phyloP scores from a whole-genome alignment of 2,113 vertebrate genomes.

The Callionymus lyra region DNA sequence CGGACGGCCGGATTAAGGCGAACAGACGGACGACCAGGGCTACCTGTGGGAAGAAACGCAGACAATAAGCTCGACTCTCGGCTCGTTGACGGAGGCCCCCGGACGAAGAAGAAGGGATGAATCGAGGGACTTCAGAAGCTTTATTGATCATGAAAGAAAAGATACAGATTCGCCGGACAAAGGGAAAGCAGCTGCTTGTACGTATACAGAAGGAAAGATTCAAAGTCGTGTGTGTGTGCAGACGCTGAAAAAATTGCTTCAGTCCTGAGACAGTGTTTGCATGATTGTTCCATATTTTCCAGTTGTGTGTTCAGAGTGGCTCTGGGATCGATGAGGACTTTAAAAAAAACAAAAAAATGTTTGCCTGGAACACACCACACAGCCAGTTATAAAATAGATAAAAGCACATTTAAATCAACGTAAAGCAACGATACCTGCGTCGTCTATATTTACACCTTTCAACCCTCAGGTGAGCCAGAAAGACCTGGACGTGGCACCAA shows the following conservation, averaged over 20 bases:
- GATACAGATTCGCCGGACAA: conserved; percentile 16
- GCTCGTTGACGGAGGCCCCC: not conserved
- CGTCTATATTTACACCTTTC: too few relatives aligned
- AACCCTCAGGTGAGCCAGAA: not conserved
- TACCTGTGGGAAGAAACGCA: not conserved
- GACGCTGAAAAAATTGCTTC: conserved; percentile 13
- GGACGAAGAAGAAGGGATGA: not conserved
- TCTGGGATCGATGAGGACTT: conserved; percentile 16
- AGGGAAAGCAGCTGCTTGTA: not conserved
- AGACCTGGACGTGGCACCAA: conserved; percentile 14
- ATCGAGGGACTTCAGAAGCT: not conserved
- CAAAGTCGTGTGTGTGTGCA: conserved; percentile 16
- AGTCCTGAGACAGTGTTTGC: conserved; percentile 55
- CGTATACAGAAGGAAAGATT: conserved; percentile 14
- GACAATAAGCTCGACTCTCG: not conserved
- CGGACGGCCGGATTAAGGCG: conserved; percentile 43
- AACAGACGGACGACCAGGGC: conserved; percentile 11
- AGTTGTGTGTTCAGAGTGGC: conserved; percentile 12
- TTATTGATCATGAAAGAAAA: conserved; percentile 1
- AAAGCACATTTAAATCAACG: conserved; percentile 22
- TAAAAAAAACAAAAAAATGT: conserved; percentile 9
- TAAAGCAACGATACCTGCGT: conserved; percentile 14
- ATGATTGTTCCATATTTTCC: conserved; percentile 24
- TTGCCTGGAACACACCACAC: conserved; percentile 3
- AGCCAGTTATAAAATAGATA: not conserved